A percentile compares a stretch with the other conserved stretches of the same genome.
Evolutionary conservation across 2,888 invertebrate species (phyloP).

Genomic region (Caenorhabditis sp.): DNA sequence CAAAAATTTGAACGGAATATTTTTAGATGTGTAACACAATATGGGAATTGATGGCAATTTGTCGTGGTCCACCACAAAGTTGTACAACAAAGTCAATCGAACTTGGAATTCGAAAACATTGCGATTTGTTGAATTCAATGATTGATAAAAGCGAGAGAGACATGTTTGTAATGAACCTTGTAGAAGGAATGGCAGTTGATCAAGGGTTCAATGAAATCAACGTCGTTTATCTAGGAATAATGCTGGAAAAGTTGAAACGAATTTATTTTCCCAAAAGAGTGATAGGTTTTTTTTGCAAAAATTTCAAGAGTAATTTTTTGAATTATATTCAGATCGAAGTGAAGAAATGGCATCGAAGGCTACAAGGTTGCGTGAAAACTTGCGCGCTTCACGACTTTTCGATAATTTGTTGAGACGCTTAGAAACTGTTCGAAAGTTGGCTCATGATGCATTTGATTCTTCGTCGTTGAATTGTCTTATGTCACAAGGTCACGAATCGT

Average conservation of each 20-base stretch:
- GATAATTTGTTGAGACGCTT: slow-evolving; percentile 19
- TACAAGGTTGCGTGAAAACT: neutral
- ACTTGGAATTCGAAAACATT: slow-evolving; percentile 36
- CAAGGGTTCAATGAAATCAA: slow-evolving; percentile 28
- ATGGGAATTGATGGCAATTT: slow-evolving; percentile 32
- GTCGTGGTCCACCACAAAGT: slow-evolving; percentile 28
- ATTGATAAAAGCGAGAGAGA: slow-evolving; percentile 24
- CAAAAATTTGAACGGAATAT: neutral
- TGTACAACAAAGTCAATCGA: slow-evolving; percentile 32
- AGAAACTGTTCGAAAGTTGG: slow-evolving; percentile 22
- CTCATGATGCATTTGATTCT: slow-evolving; percentile 21
- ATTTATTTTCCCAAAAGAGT: slow-evolving; percentile 9
- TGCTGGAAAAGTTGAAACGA: slow-evolving; percentile 27
- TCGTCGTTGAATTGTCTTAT: neutral
- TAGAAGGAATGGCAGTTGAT: slow-evolving; percentile 14
- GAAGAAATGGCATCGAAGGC: slow-evolving; percentile 11
- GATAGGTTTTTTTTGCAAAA: slow-evolving; percentile 2
- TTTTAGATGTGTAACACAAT: slow-evolving; percentile 14
- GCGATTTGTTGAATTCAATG: slow-evolving; percentile 27
- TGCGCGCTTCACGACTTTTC: neutral
- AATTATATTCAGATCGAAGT: slow-evolving; percentile 10
- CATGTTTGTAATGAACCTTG: slow-evolving; percentile 11
- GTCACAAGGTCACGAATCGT: slow-evolving; percentile 11
- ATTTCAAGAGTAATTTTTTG: neutral
- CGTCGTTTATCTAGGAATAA: slow-evolving; percentile 21